phyloP scores from a whole-genome alignment of 2,113 vertebrate genomes.

The Corynorhinus townsendii region DNA sequence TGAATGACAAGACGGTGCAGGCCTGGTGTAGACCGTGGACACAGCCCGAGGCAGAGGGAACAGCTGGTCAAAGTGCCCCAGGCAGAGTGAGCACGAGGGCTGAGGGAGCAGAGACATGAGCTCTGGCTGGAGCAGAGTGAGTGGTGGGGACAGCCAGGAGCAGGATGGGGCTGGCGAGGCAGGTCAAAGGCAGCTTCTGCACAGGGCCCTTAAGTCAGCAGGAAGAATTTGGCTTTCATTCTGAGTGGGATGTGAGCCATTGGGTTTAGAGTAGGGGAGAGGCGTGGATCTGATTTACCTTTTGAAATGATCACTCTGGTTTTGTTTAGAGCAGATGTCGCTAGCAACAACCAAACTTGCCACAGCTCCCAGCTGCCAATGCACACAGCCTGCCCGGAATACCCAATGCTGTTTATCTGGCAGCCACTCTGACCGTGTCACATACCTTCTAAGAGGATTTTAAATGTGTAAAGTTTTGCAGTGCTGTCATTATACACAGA shows the following conservation, averaged over 20 bases:
- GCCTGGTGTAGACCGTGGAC: neutral
- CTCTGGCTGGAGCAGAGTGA: neutral
- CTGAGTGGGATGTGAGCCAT: neutral
- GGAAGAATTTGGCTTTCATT: neutral
- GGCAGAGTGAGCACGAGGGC: neutral
- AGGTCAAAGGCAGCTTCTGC: neutral
- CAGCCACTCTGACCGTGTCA: neutral
- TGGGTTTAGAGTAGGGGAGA: neutral
- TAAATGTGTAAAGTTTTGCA: neutral
- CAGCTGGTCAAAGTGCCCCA: neutral
- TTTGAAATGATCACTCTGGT: neutral
- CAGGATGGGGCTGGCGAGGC: fast-evolving
- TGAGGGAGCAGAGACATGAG: neutral
- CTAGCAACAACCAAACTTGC: conserved; percentile 40
- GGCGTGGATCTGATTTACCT: neutral
- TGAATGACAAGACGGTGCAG: neutral
- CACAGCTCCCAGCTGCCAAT: neutral
- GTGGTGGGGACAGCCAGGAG: fast-evolving
- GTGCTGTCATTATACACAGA: neutral
- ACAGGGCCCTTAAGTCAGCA: neutral
- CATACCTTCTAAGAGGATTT: neutral
- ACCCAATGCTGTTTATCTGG: neutral
- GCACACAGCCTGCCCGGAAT: neutral
- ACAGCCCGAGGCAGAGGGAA: neutral
- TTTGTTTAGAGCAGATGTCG: conserved; percentile 42